Percentiles rank a stretch among this genome's conserved stretches.
Conservation (phyloP, 1,140 invertebrate species). For the Camponotus floridanus region DNA sequence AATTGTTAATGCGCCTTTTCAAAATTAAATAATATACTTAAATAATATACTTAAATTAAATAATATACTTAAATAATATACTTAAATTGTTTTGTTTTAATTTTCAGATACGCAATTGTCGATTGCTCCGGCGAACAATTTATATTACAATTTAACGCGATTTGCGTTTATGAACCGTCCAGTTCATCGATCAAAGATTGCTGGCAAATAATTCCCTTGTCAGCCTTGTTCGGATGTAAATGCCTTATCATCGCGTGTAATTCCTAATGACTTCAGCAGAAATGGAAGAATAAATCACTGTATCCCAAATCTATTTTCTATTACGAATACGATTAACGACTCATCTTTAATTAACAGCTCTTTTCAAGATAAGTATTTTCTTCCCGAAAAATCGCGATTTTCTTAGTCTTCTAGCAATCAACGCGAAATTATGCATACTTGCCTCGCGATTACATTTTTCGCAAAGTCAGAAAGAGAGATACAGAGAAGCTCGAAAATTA, state of each 20-base stretch:
- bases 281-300: background rate
- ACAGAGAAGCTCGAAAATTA: background rate
- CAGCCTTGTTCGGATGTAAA: background rate
- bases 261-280: slow-evolving; percentile 7
- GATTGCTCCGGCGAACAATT: slow-evolving; percentile 42
- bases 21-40: too few species aligned
- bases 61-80: background rate
- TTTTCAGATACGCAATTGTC: slow-evolving; percentile 1
- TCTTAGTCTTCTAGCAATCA: background rate
- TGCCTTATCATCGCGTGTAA: slow-evolving; percentile 13
- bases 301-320: background rate
- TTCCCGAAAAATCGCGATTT: background rate
- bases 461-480: too few species aligned
- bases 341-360: background rate
- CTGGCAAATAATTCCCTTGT: background rate
- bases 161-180: slow-evolving; percentile 11
- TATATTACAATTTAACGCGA: slow-evolving; percentile 31
- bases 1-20: background rate
- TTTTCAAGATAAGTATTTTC: background rate
- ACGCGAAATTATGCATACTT: background rate
- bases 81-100: slow-evolving; percentile 39
- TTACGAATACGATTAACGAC: background rate
- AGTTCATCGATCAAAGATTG: background rate
- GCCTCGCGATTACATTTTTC: too few species aligned
- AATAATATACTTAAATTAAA: too few species aligned